Conservation (phyloP, 2,888 invertebrate genomes). For the Mayetiola destructor region DNA sequence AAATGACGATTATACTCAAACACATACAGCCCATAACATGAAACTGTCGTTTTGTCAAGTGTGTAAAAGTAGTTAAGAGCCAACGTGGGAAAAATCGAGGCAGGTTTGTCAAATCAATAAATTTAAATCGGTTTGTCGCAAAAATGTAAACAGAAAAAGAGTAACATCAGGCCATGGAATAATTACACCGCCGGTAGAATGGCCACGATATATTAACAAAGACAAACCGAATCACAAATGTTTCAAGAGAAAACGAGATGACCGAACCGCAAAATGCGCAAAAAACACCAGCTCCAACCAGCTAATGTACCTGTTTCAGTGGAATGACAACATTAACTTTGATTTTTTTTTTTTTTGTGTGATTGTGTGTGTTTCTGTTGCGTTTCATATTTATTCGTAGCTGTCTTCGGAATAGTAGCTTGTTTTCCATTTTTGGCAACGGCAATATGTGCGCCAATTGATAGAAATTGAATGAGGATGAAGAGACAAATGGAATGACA, state of each 20-base stretch:
- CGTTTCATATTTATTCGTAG: no score
- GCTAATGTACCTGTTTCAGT: constrained; percentile 11
- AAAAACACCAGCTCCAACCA: constrained; percentile 4
- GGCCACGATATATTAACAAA: neutral
- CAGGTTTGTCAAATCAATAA: constrained; percentile 13
- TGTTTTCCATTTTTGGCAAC: constrained; percentile 10
- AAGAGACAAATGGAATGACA: constrained; percentile 1
- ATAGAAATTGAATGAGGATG: constrained; percentile 10
- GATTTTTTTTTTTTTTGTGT: neutral
- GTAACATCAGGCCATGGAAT: no score
- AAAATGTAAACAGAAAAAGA: neutral
- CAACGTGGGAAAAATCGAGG: constrained; percentile 12
- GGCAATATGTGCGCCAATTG: constrained; percentile 6
- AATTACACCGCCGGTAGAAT: neutral
- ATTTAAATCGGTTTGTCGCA: constrained; percentile 10
- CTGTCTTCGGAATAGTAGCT: constrained; percentile 3
- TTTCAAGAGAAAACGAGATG: neutral
- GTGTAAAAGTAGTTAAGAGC: neutral
- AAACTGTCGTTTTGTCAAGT: neutral
- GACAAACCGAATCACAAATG: neutral
- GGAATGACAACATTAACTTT: neutral
- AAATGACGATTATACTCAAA: constrained; percentile 6
- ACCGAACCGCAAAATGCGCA: neutral
- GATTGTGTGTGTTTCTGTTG: neutral
- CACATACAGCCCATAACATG: neutral